Evolutionary conservation across 1,140 invertebrate species (phyloP).

Genomic region (Matsumurasca onukii): DNA sequence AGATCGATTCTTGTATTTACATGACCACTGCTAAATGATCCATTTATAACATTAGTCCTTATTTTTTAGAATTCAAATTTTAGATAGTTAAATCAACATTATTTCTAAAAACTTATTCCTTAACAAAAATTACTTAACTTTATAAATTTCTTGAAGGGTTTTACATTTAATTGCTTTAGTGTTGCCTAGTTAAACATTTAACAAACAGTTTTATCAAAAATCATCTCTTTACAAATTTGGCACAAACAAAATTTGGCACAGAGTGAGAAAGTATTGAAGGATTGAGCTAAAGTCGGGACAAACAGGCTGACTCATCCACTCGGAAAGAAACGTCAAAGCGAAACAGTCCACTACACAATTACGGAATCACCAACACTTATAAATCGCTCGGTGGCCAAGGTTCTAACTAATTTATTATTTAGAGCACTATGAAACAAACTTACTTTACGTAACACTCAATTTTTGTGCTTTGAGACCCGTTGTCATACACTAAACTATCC

Average conservation of each 20-base stretch:
- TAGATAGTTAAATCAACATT: no score
- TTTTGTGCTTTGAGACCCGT: conserved; percentile 22
- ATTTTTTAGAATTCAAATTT: no score
- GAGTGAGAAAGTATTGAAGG: conserved; percentile 8
- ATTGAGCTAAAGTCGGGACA: conserved; percentile 9
- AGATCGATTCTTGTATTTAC: no score
- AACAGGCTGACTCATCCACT: neutral
- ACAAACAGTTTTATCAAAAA: no score
- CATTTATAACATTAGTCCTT: no score
- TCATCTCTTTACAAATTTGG: neutral
- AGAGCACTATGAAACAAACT: conserved; percentile 22
- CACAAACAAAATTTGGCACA: conserved; percentile 9
- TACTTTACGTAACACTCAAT: conserved; percentile 24
- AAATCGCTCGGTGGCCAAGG: conserved; percentile 10
- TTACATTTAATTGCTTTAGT: no score
- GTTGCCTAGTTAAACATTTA: no score
- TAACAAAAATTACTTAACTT: no score
- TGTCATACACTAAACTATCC: conserved; percentile 4
- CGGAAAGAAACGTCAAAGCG: neutral
- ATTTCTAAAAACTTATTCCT: no score
- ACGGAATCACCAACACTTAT: conserved; percentile 5
- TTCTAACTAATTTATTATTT: conserved; percentile 19
- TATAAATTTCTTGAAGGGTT: no score
- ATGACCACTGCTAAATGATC: no score
- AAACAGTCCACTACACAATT: conserved; percentile 5